Conservation (phyloP, 23 tunicate species). For the Diplosoma virens region DNA sequence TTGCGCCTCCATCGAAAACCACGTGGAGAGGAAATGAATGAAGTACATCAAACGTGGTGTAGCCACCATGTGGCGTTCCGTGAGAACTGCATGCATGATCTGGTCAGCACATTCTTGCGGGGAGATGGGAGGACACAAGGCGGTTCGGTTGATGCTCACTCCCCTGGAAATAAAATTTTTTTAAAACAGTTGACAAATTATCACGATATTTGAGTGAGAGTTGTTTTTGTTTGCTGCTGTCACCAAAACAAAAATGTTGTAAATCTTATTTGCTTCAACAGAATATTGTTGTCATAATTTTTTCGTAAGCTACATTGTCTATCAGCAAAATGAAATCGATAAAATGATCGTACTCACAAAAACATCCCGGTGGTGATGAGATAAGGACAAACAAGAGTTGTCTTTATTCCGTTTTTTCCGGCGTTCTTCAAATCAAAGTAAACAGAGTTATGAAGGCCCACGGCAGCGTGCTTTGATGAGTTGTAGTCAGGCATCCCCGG, state of each 20-base stretch:
- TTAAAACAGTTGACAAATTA: no score
- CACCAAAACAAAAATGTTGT: no score
- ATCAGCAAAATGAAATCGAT: not conserved
- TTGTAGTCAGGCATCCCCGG: conserved; percentile 85
- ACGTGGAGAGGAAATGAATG: conserved; percentile 23
- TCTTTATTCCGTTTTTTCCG: conserved; percentile 49
- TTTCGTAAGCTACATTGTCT: no score
- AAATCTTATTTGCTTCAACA: no score
- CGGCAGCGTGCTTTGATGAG: conserved; percentile 80
- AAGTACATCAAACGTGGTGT: conserved; percentile 66
- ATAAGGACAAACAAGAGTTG: conserved; percentile 82
- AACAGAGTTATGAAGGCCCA: conserved; percentile 62
- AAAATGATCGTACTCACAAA: conserved; percentile 27
- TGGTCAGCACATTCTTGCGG: conserved; percentile 61
- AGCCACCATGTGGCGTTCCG: conserved; percentile 53
- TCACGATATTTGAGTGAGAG: no score
- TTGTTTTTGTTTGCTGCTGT: no score
- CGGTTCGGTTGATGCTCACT: conserved; percentile 9
- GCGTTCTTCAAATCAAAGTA: conserved; percentile 53
- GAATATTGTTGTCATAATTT: no score
- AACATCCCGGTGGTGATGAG: conserved; percentile 82
- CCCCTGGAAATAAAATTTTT: conserved; percentile 56
- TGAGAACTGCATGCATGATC: conserved; percentile 71
- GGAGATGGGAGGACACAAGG: conserved; percentile 26
- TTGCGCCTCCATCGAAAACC: conserved; percentile 39